Percentiles rank a stretch among this genome's conserved stretches.
phyloP scores from a whole-genome alignment of 2,888 invertebrate species.

The Conistra vaccinii region DNA sequence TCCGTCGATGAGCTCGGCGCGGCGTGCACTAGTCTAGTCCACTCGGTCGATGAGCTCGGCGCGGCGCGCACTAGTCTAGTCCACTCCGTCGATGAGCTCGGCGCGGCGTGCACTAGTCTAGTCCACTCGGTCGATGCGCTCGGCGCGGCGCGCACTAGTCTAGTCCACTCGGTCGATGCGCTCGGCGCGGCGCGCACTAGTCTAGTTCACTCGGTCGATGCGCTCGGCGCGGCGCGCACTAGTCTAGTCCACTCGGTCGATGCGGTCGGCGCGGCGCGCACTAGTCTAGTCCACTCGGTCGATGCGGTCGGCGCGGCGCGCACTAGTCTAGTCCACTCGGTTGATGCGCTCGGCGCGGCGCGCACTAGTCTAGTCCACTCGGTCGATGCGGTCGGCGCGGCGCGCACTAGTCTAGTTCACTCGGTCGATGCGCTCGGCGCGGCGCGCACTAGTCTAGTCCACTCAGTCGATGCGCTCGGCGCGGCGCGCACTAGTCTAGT shows the following conservation, averaged over 20 bases:
- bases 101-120: conserved; percentile 55
- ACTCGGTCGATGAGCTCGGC: conserved; percentile 66
- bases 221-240: conserved; percentile 58
- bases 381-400: conserved; percentile 66
- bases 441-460: too few relatives aligned
- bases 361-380: too few relatives aligned
- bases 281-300: too few relatives aligned
- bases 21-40: too few relatives aligned
- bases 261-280: conserved; percentile 62
- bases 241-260: too few relatives aligned
- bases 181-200: conserved; percentile 56
- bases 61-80: conserved; percentile 57
- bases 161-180: conserved; percentile 69
- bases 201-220: too few relatives aligned
- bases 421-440: conserved; percentile 66
- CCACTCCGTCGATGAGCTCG: conserved; percentile 67
- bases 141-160: conserved; percentile 57
- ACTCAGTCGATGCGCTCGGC: conserved; percentile 66
- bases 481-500: too few relatives aligned
- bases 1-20: conserved; percentile 66
- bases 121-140: conserved; percentile 68
- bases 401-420: too few relatives aligned
- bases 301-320: conserved; percentile 65
- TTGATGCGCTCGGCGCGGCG: conserved; percentile 66
- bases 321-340: too few relatives aligned